Base-by-base conservation (phyloP, 2,888 invertebrate genomes). In the Mycalesis mineus region DNA sequence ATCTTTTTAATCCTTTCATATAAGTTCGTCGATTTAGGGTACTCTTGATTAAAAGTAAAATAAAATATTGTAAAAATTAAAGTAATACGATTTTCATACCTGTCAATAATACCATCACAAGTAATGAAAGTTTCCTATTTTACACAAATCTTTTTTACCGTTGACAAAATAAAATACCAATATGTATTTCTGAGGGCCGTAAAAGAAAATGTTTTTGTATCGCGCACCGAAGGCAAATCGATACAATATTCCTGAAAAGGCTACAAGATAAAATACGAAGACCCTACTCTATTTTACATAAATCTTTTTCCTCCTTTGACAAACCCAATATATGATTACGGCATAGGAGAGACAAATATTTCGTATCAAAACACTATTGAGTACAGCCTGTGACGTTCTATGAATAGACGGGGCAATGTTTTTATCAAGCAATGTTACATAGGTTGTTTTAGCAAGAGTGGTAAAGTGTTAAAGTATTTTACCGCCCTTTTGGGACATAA, bases 171-270 rank as follows among this genome's bases (percentile, higher is more conserved):
- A 33, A 47, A 47, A 33, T 47, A 22, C 49, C 28, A 39, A 17
- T 49, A 49, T 39, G 22, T 17, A n/a, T 22, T 13, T 49, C n/a
- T 39, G 8, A 13, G 13, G 13, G 9, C 22, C 37, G 39, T 37
- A 39, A 49, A 49, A 49, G 49, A 49, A 49, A 37, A 39, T 28
- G 37, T 49, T 49, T 49, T 39, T 37, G n/a, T 28, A 49, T 49
- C 37, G 37, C 28, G 13, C 39, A 49, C 37, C 22, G 37, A 28
- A 49, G 37, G 39, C 49, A 28, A 39, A 39, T 49, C 49, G 39
- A 49, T 28, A 49, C 49, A 39, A 7, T 37, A 13, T 37, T 28
- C 39, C 28, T 49, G 39, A 37, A 49, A 39, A 22, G 39, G 49
- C 8, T 37, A 49, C 37, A 37, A 37, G 28, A 49, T 49, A 49